Conservation (phyloP, 2,113 vertebrate genomes). For the Blennius ocellaris region DNA sequence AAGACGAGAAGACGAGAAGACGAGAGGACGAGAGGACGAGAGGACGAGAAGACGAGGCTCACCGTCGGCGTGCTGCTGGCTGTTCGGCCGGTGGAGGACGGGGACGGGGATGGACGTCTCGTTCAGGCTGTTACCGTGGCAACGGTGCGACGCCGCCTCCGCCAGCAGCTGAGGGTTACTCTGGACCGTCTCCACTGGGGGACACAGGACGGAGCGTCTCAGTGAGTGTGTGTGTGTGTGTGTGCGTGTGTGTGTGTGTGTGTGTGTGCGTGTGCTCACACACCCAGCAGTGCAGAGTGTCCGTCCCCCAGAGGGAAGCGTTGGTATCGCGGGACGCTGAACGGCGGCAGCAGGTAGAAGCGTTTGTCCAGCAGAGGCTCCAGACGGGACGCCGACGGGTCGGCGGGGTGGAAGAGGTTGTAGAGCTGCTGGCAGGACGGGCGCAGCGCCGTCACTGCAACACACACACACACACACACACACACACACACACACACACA, state of each 20-base stretch:
- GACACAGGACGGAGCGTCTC: not conserved
- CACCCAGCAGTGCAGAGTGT: conserved; percentile 90
- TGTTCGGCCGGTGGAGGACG: conserved; percentile 91
- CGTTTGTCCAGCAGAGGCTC: conserved; percentile 95
- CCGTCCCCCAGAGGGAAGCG: conserved; percentile 96
- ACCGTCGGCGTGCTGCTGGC: conserved; percentile 89
- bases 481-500: too few species aligned
- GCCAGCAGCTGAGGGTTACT: conserved; percentile 93
- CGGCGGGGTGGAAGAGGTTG: conserved; percentile 98
- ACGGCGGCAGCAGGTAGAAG: conserved; percentile 93
- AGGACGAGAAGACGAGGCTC: too few species aligned
- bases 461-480: too few species aligned
- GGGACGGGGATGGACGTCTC: conserved; percentile 92
- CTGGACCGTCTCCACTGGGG: conserved; percentile 94
- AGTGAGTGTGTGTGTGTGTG: too few species aligned
- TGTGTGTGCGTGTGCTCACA: conserved; percentile 10
- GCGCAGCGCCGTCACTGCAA: conserved; percentile 86
- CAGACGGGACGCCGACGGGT: conserved; percentile 95
- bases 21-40: too few species aligned
- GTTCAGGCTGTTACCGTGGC: conserved; percentile 78
- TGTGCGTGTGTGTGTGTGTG: too few species aligned
- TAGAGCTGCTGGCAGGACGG: conserved; percentile 98
- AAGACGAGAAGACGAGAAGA: too few species aligned
- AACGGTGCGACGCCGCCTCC: conserved; percentile 86
- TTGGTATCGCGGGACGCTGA: conserved; percentile 94